Percentiles rank a stretch among this genome's conserved stretches.
Conservation (phyloP, 2,888 invertebrate genomes). For the Strigamia transsilvanica region DNA sequence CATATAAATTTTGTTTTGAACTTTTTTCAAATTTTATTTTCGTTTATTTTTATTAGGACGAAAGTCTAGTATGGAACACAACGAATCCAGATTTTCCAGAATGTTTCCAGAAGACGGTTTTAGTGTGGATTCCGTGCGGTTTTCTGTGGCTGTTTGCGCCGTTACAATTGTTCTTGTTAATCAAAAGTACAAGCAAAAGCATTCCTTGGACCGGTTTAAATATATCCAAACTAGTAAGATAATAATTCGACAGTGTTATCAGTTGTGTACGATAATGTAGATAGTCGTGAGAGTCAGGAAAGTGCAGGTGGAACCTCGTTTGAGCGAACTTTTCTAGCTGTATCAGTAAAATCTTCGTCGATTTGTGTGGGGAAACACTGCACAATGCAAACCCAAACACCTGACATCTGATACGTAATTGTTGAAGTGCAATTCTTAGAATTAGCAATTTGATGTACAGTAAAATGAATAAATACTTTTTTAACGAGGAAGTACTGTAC, state of each 20-base stretch:
- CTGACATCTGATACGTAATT: too few relatives aligned
- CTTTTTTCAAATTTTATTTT: not conserved
- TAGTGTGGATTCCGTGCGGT: conserved; percentile 66
- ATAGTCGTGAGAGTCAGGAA: too few relatives aligned
- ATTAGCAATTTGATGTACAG: too few relatives aligned
- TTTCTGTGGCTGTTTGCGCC: conserved; percentile 62
- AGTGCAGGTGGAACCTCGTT: too few relatives aligned
- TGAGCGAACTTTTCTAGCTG: too few relatives aligned
- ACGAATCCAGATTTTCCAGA: conserved; percentile 83
- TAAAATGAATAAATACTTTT: too few relatives aligned
- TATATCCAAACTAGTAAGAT: conserved; percentile 72
- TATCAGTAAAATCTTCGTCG: too few relatives aligned
- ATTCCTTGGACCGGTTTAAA: conserved; percentile 67
- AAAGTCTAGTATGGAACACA: conserved; percentile 80
- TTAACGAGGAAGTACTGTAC: too few relatives aligned
- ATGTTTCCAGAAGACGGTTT: conserved; percentile 66
- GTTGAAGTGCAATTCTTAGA: too few relatives aligned
- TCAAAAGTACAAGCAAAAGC: conserved; percentile 56
- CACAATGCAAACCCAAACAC: too few relatives aligned
- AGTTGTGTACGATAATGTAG: too few relatives aligned
- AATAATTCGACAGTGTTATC: not conserved
- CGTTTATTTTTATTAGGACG: conserved; percentile 72
- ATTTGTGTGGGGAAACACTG: too few relatives aligned
- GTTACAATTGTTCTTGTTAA: conserved; percentile 58
- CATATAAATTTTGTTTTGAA: not conserved